Conservation (phyloP, 2,797 vertebrate species). For the Petrocephalus schoutedeni region DNA sequence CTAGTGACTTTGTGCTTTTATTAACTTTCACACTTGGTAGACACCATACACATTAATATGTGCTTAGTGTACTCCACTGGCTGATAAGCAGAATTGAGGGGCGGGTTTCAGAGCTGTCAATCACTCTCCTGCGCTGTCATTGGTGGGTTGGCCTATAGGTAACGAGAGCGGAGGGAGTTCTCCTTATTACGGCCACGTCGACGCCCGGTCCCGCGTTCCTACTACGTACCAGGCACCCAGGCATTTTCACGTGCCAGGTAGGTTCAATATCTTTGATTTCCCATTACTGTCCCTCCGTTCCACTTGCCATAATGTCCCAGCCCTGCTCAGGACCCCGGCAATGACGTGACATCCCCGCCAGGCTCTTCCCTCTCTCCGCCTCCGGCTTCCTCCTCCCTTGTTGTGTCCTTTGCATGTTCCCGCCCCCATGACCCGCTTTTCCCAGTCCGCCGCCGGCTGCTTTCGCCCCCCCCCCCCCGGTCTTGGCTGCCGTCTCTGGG, state of each 20-base stretch:
- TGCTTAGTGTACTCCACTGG: neutral
- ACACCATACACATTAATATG: neutral
- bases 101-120: neutral
- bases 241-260: constrained; percentile 99
- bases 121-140: constrained; percentile 45
- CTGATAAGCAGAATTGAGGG: neutral
- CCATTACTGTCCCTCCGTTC: constrained; percentile 33
- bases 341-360: too few species aligned
- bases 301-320: constrained; percentile 21
- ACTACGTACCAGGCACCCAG: constrained; percentile 82
- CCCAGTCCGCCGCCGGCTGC: neutral
- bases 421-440: neutral
- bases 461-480: neutral
- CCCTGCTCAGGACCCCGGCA: neutral
- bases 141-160: constrained; percentile 65
- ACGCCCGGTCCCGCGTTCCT: constrained; percentile 80
- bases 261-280: constrained; percentile 45
- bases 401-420: neutral
- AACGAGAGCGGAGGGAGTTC: constrained; percentile 90
- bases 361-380: neutral
- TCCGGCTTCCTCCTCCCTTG: neutral
- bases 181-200: constrained; percentile 88
- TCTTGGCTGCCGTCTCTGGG: neutral
- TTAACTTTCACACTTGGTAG: neutral
- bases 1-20: neutral